A percentile compares a stretch with the other conserved stretches of the same genome.
phyloP scores from a whole-genome alignment of 2,797 vertebrate species.

The Thripadectes ignobilis region DNA sequence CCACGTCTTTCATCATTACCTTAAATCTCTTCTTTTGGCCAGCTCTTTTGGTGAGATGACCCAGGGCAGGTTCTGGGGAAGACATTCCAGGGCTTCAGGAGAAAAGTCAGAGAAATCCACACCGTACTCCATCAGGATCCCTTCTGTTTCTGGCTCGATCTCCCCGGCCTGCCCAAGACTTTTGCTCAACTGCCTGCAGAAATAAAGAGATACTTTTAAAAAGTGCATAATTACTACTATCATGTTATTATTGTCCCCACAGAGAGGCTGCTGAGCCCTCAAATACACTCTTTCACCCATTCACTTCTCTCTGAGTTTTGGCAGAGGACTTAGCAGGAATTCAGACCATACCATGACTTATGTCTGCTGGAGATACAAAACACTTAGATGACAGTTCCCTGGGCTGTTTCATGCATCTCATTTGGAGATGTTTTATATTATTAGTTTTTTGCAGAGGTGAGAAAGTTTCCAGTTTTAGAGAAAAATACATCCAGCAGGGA shows the following conservation, averaged over 20 bases:
- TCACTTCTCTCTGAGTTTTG: neutral
- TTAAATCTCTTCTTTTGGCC: conserved; percentile 87
- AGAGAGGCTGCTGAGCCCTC: neutral
- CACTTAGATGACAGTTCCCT: neutral
- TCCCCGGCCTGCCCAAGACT: conserved; percentile 94
- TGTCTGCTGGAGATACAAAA: neutral
- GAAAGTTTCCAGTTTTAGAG: neutral
- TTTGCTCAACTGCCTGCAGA: conserved; percentile 85
- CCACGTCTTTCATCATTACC: conserved; percentile 70
- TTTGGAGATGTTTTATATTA: neutral
- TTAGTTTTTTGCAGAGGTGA: neutral
- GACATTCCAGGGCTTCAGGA: conserved; percentile 85
- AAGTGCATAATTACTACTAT: neutral
- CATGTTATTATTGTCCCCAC: neutral
- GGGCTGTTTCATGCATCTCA: neutral
- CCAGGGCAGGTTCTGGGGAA: conserved; percentile 90
- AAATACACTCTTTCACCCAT: neutral
- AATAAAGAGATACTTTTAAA: neutral
- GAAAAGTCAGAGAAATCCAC: conserved; percentile 94
- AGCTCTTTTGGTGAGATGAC: conserved; percentile 85
- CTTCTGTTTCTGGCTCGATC: conserved; percentile 96
- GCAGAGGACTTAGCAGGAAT: neutral
- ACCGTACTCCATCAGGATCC: conserved; percentile 90
- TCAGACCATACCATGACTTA: neutral
- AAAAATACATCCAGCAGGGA: neutral